Evolutionary conservation across 1,140 invertebrate species (phyloP), one percentile per base, ranked within the genome.

Genomic region (Lasaia peninsularis): DNA sequence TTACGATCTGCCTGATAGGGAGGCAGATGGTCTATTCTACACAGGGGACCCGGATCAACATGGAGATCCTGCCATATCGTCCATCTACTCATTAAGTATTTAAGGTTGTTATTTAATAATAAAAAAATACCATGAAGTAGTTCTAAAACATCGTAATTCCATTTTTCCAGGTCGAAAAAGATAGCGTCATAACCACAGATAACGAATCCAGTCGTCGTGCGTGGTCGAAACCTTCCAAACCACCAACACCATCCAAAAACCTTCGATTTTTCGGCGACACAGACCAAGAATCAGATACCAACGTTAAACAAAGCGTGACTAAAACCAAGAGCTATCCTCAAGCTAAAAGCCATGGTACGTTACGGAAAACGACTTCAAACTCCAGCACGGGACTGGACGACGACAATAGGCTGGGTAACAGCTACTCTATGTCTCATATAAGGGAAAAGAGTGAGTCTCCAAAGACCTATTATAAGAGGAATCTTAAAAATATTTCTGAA

Each of bases 191-290:
- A 44, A 85, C 83, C 2, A 86, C 83, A 44, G 87, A 90, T 67
- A 88, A 89, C 54, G 91, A 91, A 63, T 86, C 83, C 0, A 75
- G 68, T 10, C 72, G 78, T 2, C 80, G 84, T 24, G 53, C 80
- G 8, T 91, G 89, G 70, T 84, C 83, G 12, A 82, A 80, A 72
- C 63, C 76, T 65, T 67, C 67, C 63, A 82, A 88, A 73, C 80
- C 86, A 44, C 65, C 82, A 62, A 73, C 73, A 32, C 80, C 86
- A 58, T 74, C 91, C 52, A 95, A 95, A 70, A 95, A 92, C 82
- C 89, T 96, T 4, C 91, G 95, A 28, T 95, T 95, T 89, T 95
- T 95, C 78, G 95, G 94, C 1, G 95, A 96, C 76, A 95, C 94
- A 1, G 94, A 95, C 74, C 89, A 91, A 51, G 94, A 95, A 69